Conservation (phyloP, 2,888 invertebrate genomes). For the Chironomus riparius region DNA sequence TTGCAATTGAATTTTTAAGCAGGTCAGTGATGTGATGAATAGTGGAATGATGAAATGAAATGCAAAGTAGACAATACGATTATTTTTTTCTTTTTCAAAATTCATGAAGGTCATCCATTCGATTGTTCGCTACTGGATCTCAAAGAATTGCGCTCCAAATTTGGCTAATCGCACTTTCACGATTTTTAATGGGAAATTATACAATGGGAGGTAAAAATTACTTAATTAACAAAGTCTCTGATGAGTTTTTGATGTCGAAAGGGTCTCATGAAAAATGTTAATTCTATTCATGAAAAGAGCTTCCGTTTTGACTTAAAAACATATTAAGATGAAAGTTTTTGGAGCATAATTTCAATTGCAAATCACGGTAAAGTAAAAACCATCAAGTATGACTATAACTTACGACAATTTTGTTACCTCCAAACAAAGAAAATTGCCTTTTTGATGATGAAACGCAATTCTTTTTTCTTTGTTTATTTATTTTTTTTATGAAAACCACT, state of each 20-base stretch:
- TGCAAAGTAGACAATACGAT: background rate
- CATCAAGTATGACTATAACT: background rate
- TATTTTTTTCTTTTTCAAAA: background rate
- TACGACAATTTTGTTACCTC: background rate
- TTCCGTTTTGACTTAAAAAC: background rate
- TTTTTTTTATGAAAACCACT: background rate
- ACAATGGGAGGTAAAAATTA: background rate
- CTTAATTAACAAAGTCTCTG: no score
- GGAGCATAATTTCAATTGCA: no score
- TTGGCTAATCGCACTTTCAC: background rate
- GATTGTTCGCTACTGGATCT: background rate
- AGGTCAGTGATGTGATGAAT: slow-evolving; percentile 13
- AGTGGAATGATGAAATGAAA: background rate
- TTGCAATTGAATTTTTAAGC: slow-evolving; percentile 16
- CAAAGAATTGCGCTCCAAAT: background rate
- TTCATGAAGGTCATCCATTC: background rate
- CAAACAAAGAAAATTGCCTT: slow-evolving; percentile 5
- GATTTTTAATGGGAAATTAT: background rate
- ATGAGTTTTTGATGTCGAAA: no score
- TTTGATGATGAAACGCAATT: slow-evolving; percentile 10
- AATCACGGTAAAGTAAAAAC: no score
- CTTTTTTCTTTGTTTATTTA: background rate
- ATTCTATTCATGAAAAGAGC: background rate
- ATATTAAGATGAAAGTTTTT: background rate
- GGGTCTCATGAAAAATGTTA: background rate